These are phyloP conservation scores for Trachymyrmex septentrionalis DNA, from an alignment of 1,140 invertebrate genomes.

Conservation along the genomic window DNA sequence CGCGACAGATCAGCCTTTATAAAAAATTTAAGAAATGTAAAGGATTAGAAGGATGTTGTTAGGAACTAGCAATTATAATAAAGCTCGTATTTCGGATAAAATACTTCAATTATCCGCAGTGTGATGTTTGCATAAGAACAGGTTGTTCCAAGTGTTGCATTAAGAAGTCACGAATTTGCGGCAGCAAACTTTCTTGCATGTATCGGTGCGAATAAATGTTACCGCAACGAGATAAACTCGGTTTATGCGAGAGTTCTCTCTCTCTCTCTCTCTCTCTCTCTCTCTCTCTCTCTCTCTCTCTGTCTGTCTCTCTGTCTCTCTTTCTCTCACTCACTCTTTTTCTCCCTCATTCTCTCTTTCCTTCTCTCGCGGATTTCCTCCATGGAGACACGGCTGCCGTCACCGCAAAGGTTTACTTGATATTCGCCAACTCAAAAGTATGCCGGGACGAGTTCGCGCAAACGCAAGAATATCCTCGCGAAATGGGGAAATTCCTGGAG, in stretches of 20 bases:
- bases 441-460: conserved; percentile 36
- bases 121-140: conserved; percentile 35
- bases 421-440: conserved; percentile 59
- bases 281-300: neutral
- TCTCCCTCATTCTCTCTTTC: neutral
- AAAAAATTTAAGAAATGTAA: neutral
- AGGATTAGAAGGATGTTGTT: neutral
- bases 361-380: neutral
- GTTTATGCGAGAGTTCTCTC: conserved; percentile 28
- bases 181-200: conserved; percentile 54
- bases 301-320: neutral
- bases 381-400: neutral
- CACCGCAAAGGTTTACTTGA: conserved; percentile 42
- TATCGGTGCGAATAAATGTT: conserved; percentile 61
- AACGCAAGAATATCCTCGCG: conserved; percentile 24
- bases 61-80: conserved; percentile 13
- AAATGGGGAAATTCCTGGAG: conserved; percentile 39
- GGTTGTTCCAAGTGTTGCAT: conserved; percentile 44
- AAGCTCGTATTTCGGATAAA: conserved; percentile 15
- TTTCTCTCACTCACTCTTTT: neutral
- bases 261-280: neutral
- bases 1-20: neutral
- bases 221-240: conserved; percentile 56
- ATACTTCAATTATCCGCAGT: neutral
- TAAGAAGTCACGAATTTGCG: conserved; percentile 57